A percentile compares a stretch with the other conserved stretches of the same genome.
Evolutionary conservation across 2,113 vertebrate species (phyloP).

Genomic region (Passer montanus): DNA sequence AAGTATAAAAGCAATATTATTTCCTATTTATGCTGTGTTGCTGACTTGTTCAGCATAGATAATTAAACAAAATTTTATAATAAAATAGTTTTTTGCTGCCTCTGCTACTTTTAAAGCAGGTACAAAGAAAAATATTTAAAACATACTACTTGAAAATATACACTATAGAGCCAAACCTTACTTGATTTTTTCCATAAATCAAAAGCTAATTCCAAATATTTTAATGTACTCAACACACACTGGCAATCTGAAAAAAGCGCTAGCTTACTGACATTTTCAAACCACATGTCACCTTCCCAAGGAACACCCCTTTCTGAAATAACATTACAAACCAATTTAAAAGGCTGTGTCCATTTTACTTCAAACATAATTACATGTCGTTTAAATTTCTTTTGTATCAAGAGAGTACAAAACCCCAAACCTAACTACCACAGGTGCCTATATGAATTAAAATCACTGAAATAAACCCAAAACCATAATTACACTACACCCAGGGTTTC

Average conservation of each 20-base stretch:
- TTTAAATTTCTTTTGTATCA: not conserved
- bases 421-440: not conserved
- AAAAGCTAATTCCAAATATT: constrained; percentile 25
- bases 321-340: not conserved
- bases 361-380: not conserved
- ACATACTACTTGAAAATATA: not conserved
- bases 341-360: not conserved
- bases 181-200: not conserved
- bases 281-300: not conserved
- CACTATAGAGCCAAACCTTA: not conserved
- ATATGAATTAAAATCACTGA: not conserved
- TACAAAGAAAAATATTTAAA: constrained; percentile 7
- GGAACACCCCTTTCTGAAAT: not conserved
- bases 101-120: constrained; percentile 42
- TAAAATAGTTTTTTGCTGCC: not conserved
- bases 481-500: not conserved
- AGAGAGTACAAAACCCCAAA: not conserved
- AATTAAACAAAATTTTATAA: constrained; percentile 40
- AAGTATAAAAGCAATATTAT: not conserved
- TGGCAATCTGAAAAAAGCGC: not conserved
- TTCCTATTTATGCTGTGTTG: constrained; percentile 19
- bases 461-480: not conserved
- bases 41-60: constrained; percentile 28
- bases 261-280: not conserved
- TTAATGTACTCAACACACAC: not conserved